These are phyloP conservation scores for Phylloscopus whistleri DNA, from an alignment of 2,113 vertebrate genomes.

Conservation along the genomic window DNA sequence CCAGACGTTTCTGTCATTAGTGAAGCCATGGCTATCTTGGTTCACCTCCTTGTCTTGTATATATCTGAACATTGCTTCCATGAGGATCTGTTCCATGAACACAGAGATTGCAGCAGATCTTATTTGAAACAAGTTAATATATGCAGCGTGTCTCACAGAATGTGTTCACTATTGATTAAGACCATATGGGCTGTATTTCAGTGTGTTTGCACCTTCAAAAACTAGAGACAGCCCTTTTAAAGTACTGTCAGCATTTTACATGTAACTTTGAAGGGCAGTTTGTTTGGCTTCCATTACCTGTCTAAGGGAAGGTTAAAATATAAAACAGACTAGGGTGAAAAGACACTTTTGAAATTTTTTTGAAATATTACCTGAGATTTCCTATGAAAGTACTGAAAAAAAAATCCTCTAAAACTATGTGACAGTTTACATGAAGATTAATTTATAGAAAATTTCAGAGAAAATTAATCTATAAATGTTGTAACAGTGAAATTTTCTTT, in stretches of 20 bases:
- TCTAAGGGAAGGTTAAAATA: background rate
- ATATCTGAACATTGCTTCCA: background rate
- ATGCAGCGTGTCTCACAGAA: background rate
- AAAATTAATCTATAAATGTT: background rate
- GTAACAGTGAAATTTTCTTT: background rate
- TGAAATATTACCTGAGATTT: background rate
- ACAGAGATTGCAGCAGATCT: background rate
- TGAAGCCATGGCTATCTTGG: background rate
- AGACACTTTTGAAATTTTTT: background rate
- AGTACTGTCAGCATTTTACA: background rate
- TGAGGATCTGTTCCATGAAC: background rate
- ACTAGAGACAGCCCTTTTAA: background rate
- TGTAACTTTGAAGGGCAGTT: background rate
- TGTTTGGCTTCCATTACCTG: background rate
- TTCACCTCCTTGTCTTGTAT: background rate
- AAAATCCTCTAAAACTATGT: background rate
- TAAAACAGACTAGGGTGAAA: background rate
- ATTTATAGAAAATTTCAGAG: background rate
- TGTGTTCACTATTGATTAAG: background rate
- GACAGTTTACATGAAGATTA: background rate
- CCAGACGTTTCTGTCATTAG: background rate
- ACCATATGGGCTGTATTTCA: background rate
- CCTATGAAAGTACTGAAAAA: background rate
- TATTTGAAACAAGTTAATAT: background rate
- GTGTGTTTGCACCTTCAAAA: background rate